Evolutionary conservation across 2,797 vertebrate species (phyloP).

Genomic region (Chrosomus eos): DNA sequence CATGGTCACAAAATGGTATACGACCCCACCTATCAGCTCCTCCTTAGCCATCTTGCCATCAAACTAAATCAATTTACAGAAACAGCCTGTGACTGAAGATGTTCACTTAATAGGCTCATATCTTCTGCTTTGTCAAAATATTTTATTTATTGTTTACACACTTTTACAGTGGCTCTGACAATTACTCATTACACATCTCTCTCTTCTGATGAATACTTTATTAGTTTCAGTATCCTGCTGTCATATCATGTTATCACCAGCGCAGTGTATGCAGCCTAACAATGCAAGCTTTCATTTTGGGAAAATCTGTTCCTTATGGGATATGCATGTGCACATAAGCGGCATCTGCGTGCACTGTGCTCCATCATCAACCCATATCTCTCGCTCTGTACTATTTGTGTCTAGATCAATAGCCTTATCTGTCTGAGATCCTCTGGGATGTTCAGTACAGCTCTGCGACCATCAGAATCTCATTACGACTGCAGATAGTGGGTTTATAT

Average conservation of each 20-base stretch:
- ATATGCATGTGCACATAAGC: not conserved
- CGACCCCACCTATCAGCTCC: constrained; percentile 4
- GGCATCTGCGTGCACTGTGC: constrained; percentile 4
- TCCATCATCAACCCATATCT: not conserved
- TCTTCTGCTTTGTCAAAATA: not conserved
- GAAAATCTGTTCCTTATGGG: not conserved
- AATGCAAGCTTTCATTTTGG: constrained; percentile 19
- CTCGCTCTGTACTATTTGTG: not conserved
- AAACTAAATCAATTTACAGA: not conserved
- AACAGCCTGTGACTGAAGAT: not conserved
- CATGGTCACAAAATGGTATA: constrained; percentile 36
- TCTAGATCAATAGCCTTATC: constrained; percentile 36
- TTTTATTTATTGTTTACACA: constrained; percentile 1
- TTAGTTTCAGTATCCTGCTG: constrained; percentile 29
- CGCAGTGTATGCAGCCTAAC: not conserved
- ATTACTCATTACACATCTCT: not conserved
- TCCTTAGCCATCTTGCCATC: not conserved
- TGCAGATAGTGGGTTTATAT: constrained; percentile 12
- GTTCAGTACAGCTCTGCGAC: constrained; percentile 21
- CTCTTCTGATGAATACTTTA: constrained; percentile 5
- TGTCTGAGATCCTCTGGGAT: constrained; percentile 41
- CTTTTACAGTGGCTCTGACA: not conserved
- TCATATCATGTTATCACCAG: constrained; percentile 32
- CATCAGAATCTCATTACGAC: constrained; percentile 33
- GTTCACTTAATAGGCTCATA: not conserved